phyloP scores from a whole-genome alignment of 2,888 invertebrate genomes.

The Petrophora chlorosata region DNA sequence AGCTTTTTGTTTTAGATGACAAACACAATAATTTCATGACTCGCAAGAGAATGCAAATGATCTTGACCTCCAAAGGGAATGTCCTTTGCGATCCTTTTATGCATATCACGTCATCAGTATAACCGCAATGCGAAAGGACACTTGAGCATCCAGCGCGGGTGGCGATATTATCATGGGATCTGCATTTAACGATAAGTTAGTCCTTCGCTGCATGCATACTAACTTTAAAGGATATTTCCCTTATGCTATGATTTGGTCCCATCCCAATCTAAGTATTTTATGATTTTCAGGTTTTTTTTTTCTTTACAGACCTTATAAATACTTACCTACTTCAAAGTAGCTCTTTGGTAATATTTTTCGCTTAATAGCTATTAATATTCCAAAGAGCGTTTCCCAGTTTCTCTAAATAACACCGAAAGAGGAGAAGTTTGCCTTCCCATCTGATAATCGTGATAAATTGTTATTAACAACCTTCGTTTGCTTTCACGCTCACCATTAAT shows the following conservation, averaged over 20 bases:
- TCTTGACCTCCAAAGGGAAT: conserved; percentile 21
- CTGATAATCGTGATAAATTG: conserved; percentile 66
- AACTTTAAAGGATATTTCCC: no score
- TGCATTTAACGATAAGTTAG: conserved; percentile 31
- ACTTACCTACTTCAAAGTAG: no score
- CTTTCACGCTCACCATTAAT: conserved; percentile 51
- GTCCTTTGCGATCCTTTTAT: conserved; percentile 19
- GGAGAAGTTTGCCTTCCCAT: conserved; percentile 48
- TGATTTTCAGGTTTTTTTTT: no score
- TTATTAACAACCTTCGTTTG: conserved; percentile 50
- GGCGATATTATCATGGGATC: conserved; percentile 44
- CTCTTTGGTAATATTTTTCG: no score
- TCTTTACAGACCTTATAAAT: no score
- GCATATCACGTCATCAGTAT: conserved; percentile 31
- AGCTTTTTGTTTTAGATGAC: not conserved
- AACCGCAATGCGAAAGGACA: conserved; percentile 31
- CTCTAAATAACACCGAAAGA: conserved; percentile 39
- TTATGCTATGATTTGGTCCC: no score
- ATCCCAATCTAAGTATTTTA: no score
- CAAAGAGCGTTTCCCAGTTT: conserved; percentile 32
- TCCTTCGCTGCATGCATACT: conserved; percentile 22
- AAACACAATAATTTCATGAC: no score
- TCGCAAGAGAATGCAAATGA: conserved; percentile 21
- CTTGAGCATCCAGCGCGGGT: conserved; percentile 35
- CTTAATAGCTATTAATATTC: conserved; percentile 16